Percentiles rank a stretch among this genome's conserved stretches.
Conservation (phyloP, 2,888 invertebrate species). For the Falcaria lacertinaria region DNA sequence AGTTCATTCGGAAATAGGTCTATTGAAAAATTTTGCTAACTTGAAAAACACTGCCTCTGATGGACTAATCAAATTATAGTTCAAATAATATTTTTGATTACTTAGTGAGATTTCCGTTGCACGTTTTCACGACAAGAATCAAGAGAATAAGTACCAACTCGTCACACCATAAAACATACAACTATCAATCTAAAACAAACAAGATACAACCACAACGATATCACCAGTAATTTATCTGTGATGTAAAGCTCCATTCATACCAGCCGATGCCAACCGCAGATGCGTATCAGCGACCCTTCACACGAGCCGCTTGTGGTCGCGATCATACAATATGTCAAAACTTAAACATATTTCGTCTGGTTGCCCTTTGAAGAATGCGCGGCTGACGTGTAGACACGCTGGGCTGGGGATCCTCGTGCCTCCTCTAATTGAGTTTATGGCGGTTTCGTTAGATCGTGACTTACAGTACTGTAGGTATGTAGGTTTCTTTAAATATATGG, state of each 20-base stretch:
- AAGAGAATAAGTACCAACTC: too few relatives aligned
- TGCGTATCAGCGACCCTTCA: conserved; percentile 18
- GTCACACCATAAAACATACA: background rate
- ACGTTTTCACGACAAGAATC: too few relatives aligned
- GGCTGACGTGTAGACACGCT: conserved; percentile 22
- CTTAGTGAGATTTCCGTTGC: background rate
- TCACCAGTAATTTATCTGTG: conserved; percentile 13
- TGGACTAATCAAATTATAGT: too few relatives aligned
- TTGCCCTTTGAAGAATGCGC: conserved; percentile 27
- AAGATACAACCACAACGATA: background rate
- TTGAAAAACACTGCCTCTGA: too few relatives aligned
- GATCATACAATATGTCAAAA: conserved; percentile 34
- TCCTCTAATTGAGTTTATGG: conserved; percentile 1
- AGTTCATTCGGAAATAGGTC: too few relatives aligned
- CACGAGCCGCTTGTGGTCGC: conserved; percentile 26
- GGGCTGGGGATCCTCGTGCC: conserved; percentile 4
- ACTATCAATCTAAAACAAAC: background rate
- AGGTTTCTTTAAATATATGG: background rate
- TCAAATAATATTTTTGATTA: background rate
- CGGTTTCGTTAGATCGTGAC: background rate
- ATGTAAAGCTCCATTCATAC: conserved; percentile 25
- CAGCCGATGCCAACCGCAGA: conserved; percentile 21
- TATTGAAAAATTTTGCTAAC: too few relatives aligned
- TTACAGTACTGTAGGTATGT: background rate
- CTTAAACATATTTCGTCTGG: conserved; percentile 30